Evolutionary conservation across 2,888 invertebrate species (phyloP), one percentile per base, ranked within the genome.

Genomic region (Tenthredo livida): DNA sequence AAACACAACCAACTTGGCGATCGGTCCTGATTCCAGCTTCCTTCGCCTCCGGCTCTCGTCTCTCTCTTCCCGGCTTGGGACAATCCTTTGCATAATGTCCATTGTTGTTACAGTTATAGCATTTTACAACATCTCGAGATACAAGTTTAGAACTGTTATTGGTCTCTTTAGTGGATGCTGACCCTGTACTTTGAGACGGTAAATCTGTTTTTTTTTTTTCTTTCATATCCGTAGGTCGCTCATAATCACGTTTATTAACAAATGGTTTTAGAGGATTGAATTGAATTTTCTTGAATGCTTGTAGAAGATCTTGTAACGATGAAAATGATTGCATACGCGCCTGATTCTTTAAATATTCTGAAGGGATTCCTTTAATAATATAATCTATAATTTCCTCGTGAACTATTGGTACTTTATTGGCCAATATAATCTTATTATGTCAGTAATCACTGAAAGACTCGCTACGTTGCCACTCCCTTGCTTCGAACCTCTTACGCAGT

Each of bases 11-110:
- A n/a, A n/a, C n/a, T n/a, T n/a, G n/a, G n/a, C n/a, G n/a, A n/a
- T n/a, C n/a, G n/a, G n/a, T n/a, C n/a, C n/a, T n/a, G n/a, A n/a
- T n/a, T n/a, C n/a, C n/a, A n/a, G n/a, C n/a, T n/a, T n/a, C n/a
- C n/a, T n/a, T n/a, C n/a, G n/a, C n/a, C 3, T 2, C 43, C 1
- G 43, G 10, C 2, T 40, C 43, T 43, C 47, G 47, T 12, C 12
- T 73, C 54, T 77, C 50, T 15, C 15, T 43, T 17, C 58, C 65
- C 9, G 80, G 65, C 7, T 61, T 2, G 6, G 17, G 25, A 40
- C 80, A 80, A 25, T 80, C 80, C 40, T 40, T 40, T 1, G 80
- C 61, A 40, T 25, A 65, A 65, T 80, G 80, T 10, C 80, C 80
- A 17, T 61, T 43, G 6, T 21, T 21, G 15, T 25, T 37, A 25